Evolutionary conservation across 2,797 vertebrate species (phyloP).

Genomic region (Semotilus atromaculatus): DNA sequence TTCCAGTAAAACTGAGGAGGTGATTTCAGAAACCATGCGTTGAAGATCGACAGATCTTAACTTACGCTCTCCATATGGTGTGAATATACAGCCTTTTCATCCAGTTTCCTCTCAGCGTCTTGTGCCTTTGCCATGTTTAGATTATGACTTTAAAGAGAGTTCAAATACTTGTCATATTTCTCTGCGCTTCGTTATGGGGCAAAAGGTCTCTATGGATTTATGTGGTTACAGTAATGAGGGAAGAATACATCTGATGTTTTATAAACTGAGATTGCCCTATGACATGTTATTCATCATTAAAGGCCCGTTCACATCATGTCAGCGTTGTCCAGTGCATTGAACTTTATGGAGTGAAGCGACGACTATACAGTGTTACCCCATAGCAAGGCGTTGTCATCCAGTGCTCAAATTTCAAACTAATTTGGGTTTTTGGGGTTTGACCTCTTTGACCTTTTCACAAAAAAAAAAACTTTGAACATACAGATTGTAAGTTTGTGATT

Average conservation of each 20-base stretch:
- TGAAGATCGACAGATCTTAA: slow-evolving; percentile 70
- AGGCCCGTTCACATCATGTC: neutral
- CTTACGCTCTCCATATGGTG: slow-evolving; percentile 73
- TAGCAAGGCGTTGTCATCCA: neutral
- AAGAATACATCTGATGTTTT: slow-evolving; percentile 49
- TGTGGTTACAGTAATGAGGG: slow-evolving; percentile 50
- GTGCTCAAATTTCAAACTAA: neutral
- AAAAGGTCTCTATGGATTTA: slow-evolving; percentile 47
- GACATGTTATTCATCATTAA: slow-evolving; percentile 52
- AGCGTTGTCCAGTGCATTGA: neutral
- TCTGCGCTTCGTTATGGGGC: slow-evolving; percentile 37
- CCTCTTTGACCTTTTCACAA: neutral
- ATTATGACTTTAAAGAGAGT: slow-evolving; percentile 55
- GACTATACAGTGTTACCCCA: neutral
- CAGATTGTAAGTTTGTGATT: neutral
- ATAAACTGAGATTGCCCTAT: slow-evolving; percentile 43
- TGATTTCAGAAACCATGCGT: slow-evolving; percentile 66
- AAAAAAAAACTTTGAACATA: neutral
- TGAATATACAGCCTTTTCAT: slow-evolving; percentile 73
- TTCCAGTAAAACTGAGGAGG: slow-evolving; percentile 68
- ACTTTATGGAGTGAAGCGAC: neutral
- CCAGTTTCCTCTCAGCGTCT: slow-evolving; percentile 60
- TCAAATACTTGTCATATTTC: slow-evolving; percentile 56
- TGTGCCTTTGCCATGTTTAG: slow-evolving; percentile 54
- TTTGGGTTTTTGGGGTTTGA: neutral